Evolutionary conservation across 2,797 vertebrate species (phyloP).

Genomic region (Mus minutoides): DNA sequence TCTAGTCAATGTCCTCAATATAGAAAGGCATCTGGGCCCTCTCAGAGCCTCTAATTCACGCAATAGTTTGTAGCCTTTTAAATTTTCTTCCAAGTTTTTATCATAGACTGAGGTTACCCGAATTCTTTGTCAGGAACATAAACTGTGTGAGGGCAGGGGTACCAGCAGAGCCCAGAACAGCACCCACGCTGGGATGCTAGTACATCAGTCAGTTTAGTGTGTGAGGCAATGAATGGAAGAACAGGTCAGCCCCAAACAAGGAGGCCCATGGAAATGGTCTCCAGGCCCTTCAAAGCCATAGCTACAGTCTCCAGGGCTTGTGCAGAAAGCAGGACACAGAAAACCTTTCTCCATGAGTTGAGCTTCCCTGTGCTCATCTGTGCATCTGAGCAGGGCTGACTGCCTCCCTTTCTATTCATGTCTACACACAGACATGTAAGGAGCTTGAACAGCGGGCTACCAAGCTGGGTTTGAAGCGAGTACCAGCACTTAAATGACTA

Average conservation of each 20-base stretch:
- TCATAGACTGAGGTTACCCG: not conserved
- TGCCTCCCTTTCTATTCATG: too few species aligned
- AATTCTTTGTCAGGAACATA: not conserved
- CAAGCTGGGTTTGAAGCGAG: not conserved
- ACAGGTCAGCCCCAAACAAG: not conserved
- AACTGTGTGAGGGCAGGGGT: not conserved
- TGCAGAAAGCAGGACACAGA: not conserved
- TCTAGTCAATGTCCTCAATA: not conserved
- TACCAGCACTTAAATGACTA: not conserved
- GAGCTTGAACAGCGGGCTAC: not conserved
- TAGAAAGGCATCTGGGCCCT: not conserved
- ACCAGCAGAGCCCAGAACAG: not conserved
- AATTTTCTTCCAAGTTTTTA: not conserved
- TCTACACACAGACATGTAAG: not conserved
- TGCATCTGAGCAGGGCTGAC: not conserved
- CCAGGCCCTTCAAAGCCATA: not conserved
- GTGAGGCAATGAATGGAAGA: not conserved
- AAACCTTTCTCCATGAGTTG: not conserved
- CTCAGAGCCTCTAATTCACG: not conserved
- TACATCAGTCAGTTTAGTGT: not conserved
- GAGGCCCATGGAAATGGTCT: not conserved
- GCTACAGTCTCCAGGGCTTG: not conserved
- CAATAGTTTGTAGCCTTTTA: not conserved
- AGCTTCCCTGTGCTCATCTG: not conserved
- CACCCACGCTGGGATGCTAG: not conserved